phyloP scores from a whole-genome alignment of 2,797 vertebrate genomes.

The Cyprinella venusta region DNA sequence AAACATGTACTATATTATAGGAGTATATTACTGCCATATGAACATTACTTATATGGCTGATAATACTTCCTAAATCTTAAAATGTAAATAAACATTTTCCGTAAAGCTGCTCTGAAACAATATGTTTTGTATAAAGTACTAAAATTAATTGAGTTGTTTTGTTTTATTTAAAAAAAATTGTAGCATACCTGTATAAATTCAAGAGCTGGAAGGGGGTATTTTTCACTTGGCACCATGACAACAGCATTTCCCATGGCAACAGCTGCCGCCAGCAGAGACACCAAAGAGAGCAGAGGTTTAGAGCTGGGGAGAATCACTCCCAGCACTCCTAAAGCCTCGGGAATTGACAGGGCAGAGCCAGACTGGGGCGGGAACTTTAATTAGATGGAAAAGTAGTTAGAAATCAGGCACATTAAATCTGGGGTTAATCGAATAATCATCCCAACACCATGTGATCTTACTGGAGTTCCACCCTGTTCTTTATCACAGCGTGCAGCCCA shows the following conservation, averaged over 20 bases:
- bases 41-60: background rate
- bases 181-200: constrained; percentile 82
- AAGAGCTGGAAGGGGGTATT: constrained; percentile 81
- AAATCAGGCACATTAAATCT: background rate
- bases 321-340: constrained; percentile 85
- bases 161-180: background rate
- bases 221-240: constrained; percentile 83
- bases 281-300: constrained; percentile 82
- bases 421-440: background rate
- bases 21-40: background rate
- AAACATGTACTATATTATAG: background rate
- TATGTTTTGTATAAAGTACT: background rate
- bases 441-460: constrained; percentile 62
- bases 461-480: constrained; percentile 75
- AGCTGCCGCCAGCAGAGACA: constrained; percentile 83
- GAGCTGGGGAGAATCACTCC: constrained; percentile 83
- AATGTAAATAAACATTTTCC: background rate
- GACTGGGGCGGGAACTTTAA: constrained; percentile 73
- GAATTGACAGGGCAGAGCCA: constrained; percentile 82
- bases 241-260: constrained; percentile 84
- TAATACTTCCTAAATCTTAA: background rate
- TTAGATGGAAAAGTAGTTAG: background rate
- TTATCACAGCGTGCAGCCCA: constrained; percentile 85
- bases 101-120: background rate
- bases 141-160: background rate